A percentile compares a stretch with the other conserved stretches of the same genome.
Evolutionary conservation across 2,797 vertebrate genomes (phyloP).

Genomic region (Perdix hodgsoniae): DNA sequence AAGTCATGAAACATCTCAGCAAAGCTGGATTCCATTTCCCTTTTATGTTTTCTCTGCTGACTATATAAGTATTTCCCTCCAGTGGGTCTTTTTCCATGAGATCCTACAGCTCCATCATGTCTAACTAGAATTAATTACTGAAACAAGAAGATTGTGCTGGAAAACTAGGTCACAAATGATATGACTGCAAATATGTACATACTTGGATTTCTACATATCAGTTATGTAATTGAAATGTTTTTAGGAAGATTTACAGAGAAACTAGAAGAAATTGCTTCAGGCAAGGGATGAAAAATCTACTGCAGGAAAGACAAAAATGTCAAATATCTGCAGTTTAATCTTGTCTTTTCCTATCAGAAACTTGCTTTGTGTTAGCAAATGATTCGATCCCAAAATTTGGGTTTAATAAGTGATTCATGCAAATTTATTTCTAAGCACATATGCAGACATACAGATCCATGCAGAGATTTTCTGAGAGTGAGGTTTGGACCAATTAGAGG

Average conservation of each 20-base stretch:
- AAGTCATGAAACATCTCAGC: not conserved
- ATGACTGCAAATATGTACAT: slow-evolving; percentile 33
- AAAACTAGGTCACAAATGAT: slow-evolving; percentile 21
- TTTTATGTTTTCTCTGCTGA: not conserved
- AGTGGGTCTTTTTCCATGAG: not conserved
- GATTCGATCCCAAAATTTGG: not conserved
- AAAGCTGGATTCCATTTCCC: not conserved
- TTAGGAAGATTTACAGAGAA: not conserved
- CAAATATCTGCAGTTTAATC: not conserved
- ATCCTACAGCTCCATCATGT: slow-evolving; percentile 13
- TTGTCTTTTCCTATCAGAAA: not conserved
- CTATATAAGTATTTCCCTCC: not conserved
- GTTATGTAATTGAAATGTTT: not conserved
- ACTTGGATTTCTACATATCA: not conserved
- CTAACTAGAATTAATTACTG: slow-evolving; percentile 32
- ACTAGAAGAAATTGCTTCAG: not conserved
- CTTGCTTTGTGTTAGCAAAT: not conserved
- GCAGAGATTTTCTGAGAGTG: not conserved
- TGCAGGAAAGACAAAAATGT: not conserved
- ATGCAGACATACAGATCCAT: fast-evolving
- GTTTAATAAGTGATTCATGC: not conserved
- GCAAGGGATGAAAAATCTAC: not conserved
- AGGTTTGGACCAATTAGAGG: not conserved
- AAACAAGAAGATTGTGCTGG: slow-evolving; percentile 34
- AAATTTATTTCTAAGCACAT: not conserved